Percentiles rank a stretch among this genome's conserved stretches.
Evolutionary conservation across 2,113 vertebrate genomes (phyloP).

Genomic region (Tragelaphus buxtoni): DNA sequence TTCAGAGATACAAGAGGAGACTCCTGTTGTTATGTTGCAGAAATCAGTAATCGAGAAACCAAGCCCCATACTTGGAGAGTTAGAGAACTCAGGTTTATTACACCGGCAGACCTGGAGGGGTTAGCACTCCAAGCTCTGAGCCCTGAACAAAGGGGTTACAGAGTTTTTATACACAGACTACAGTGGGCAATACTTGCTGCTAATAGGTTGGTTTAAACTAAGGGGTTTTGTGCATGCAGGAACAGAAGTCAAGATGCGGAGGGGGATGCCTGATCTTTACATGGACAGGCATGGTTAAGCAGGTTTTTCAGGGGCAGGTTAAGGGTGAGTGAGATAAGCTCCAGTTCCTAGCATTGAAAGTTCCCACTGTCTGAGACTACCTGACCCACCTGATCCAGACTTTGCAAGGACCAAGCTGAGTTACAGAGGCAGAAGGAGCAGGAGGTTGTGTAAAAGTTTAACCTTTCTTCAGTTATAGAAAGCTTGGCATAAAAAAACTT

Average conservation of each 20-base stretch:
- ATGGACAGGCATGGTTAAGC: neutral
- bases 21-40: neutral
- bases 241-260: neutral
- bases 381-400: neutral
- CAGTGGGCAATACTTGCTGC: neutral
- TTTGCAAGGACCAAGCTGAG: neutral
- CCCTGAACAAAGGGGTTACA: fast-evolving
- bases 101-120: neutral
- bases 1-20: neutral
- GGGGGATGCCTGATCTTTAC: neutral
- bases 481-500: neutral
- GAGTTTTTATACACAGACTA: neutral
- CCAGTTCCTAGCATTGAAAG: neutral
- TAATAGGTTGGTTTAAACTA: neutral
- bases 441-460: neutral
- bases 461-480: neutral
- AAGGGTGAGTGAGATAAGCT: neutral
- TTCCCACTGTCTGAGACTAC: neutral
- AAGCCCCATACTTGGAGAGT: neutral
- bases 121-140: neutral
- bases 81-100: neutral
- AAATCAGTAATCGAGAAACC: neutral
- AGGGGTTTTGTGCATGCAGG: neutral
- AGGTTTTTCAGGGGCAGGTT: neutral
- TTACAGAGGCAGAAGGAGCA: neutral